A percentile compares a stretch with the other conserved stretches of the same genome.
These are phyloP conservation scores for Anisognathus igniventris DNA, from an alignment of 2,797 vertebrate genomes.

Conservation along the genomic window DNA sequence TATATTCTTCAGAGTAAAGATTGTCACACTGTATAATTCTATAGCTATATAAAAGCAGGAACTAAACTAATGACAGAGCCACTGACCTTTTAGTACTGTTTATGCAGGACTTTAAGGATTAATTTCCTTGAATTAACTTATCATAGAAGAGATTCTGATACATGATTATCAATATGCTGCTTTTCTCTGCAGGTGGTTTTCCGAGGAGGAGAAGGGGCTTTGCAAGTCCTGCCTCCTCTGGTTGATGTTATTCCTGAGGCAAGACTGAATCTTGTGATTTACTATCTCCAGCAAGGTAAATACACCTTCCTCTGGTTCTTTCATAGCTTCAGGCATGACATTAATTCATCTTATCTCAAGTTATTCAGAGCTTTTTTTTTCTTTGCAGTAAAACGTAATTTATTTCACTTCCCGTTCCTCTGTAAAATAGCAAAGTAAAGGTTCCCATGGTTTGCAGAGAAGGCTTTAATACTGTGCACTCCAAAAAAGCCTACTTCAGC, in stretches of 20 bases:
- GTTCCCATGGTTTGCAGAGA: background rate
- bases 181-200: slow-evolving; percentile 87
- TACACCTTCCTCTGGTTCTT: background rate
- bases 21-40: background rate
- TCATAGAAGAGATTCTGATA: background rate
- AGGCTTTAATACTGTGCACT: background rate
- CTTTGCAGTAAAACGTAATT: background rate
- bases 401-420: background rate
- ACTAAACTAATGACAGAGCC: background rate
- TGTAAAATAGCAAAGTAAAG: background rate
- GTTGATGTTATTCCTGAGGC: slow-evolving; percentile 98
- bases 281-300: slow-evolving; percentile 94
- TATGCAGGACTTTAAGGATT: background rate
- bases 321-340: background rate
- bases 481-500: background rate
- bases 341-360: background rate
- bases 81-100: background rate
- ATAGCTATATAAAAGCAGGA: background rate
- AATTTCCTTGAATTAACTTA: background rate
- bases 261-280: slow-evolving; percentile 95
- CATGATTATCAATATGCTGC: background rate
- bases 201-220: slow-evolving; percentile 91
- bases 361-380: background rate
- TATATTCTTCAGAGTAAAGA: background rate
- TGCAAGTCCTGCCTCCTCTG: slow-evolving; percentile 90